Base-by-base conservation (phyloP, 2,113 vertebrate species). In the Microcebus griseorufus region DNA sequence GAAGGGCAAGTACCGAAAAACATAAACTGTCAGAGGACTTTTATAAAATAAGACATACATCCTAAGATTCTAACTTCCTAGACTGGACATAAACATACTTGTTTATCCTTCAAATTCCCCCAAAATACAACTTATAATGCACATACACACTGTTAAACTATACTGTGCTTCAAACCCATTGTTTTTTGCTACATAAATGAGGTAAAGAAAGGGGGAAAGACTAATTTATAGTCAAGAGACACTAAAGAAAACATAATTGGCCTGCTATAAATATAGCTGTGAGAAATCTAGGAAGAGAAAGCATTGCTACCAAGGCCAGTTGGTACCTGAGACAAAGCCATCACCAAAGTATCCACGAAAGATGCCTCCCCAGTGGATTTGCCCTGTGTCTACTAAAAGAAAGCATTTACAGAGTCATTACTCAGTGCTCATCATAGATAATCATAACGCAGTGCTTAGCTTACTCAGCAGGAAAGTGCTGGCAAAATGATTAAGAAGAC, bases 271-370 rank as follows among this genome's bases (percentile, higher is more conserved):
- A 58, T 17, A 69, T n/a, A 92, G 65, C 58, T 27, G 5, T 48
- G 45, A 78, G 53, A 82, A 10, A 55, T 22, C 53, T 78, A 25
- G 70, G 27, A 70, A 87, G 14, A 76, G 39, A 48, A 86, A 75
- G 5, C 5, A 18, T 18, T 9, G 23, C 4, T n/a, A 1, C 0
- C 34, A 64, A 64, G 12, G 42, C 42, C 62, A 32, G 5, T 0
- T 58, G 65, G 55, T 65, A 42, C 22, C 42, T 25, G 10, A 91
- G 32, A 84, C n/a, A 81, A 73, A 58, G 60, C 2, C 37, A 34
- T 27, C 48, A 58, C 27, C 64, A 81, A 32, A 75, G 37, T 60
- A 53, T 79, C 34, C 34, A 32, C 16, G 39, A 18, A 39, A 55
- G 39, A 65, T 12, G 62, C 22, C 23, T 32, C 17, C 1, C 25